phyloP scores from a whole-genome alignment of 2,888 invertebrate species.

The Nemotelus nigrinus region DNA sequence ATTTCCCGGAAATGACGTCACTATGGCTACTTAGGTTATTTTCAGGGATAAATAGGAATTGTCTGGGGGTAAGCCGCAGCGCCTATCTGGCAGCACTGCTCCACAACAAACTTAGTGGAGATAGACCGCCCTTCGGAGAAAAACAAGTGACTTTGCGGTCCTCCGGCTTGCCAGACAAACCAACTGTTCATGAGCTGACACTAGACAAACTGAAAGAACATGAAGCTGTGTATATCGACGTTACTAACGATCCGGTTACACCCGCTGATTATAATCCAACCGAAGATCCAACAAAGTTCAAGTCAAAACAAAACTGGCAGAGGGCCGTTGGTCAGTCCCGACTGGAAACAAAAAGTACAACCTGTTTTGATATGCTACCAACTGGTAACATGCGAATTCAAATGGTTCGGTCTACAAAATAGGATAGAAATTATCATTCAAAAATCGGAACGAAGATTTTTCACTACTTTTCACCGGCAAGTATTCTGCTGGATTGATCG shows the following conservation, averaged over 20 bases:
- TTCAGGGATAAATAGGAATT: too few species aligned
- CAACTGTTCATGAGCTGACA: conserved; percentile 82
- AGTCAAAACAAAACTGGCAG: conserved; percentile 91
- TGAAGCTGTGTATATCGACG: conserved; percentile 92
- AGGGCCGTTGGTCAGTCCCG: conserved; percentile 83
- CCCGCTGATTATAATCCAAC: conserved; percentile 87
- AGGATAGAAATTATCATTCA: conserved; percentile 93
- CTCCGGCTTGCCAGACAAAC: background rate
- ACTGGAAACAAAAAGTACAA: conserved; percentile 80
- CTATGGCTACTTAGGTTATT: too few species aligned
- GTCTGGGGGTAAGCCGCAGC: too few species aligned
- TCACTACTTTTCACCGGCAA: conserved; percentile 99
- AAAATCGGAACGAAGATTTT: conserved; percentile 91
- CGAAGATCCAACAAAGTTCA: conserved; percentile 83
- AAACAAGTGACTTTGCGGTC: background rate
- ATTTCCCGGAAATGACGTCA: too few species aligned
- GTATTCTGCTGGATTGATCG: conserved; percentile 99
- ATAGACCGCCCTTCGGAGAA: background rate
- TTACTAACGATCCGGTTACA: conserved; percentile 88
- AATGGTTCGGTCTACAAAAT: conserved; percentile 95
- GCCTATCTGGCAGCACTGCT: too few species aligned
- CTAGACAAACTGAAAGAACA: conserved; percentile 87
- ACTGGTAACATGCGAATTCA: conserved; percentile 95
- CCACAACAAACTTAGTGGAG: too few species aligned
- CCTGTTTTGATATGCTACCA: conserved; percentile 99